Percentiles rank a stretch among this genome's conserved stretches.
phyloP scores from a whole-genome alignment of 1,140 invertebrate species.

The Drosophila sp. region DNA sequence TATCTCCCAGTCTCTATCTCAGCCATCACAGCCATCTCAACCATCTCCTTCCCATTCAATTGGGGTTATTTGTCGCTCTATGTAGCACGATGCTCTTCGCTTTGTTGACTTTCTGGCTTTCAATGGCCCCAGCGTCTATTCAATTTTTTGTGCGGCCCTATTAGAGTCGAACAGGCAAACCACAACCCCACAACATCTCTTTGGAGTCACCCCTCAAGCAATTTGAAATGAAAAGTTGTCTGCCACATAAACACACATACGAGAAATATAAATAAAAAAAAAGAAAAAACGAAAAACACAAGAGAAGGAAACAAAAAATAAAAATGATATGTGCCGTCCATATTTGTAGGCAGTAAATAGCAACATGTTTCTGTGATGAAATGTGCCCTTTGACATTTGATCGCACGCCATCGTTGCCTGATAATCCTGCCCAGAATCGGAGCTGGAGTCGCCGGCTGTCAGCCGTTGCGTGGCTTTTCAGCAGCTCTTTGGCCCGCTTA shows the following conservation, averaged over 20 bases:
- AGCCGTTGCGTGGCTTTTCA: constrained; percentile 49
- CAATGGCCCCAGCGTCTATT: constrained; percentile 74
- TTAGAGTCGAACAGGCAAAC: constrained; percentile 49
- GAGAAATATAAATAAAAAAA: constrained; percentile 17
- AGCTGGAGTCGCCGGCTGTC: constrained; percentile 16
- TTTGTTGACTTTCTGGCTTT: constrained; percentile 81
- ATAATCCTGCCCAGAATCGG: constrained; percentile 61
- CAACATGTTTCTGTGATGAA: constrained; percentile 70
- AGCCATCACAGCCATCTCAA: not conserved
- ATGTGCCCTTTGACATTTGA: constrained; percentile 84
- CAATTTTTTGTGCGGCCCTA: constrained; percentile 72
- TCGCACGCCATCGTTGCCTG: constrained; percentile 49
- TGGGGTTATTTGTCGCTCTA: constrained; percentile 83
- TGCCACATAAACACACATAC: constrained; percentile 65
- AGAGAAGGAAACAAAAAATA: constrained; percentile 22
- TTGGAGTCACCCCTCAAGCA: constrained; percentile 49
- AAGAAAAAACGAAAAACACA: too few species aligned
- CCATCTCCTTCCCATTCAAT: constrained; percentile 62
- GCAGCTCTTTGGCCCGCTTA: constrained; percentile 58
- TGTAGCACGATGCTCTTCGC: constrained; percentile 52
- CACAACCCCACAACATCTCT: not conserved
- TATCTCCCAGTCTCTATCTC: constrained; percentile 5
- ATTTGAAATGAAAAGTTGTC: constrained; percentile 80
- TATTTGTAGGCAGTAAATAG: constrained; percentile 73
- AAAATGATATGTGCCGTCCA: constrained; percentile 49